A percentile compares a stretch with the other conserved stretches of the same genome.
Evolutionary conservation across 2,888 invertebrate species (phyloP).

Genomic region (Cosmia trapezina): DNA sequence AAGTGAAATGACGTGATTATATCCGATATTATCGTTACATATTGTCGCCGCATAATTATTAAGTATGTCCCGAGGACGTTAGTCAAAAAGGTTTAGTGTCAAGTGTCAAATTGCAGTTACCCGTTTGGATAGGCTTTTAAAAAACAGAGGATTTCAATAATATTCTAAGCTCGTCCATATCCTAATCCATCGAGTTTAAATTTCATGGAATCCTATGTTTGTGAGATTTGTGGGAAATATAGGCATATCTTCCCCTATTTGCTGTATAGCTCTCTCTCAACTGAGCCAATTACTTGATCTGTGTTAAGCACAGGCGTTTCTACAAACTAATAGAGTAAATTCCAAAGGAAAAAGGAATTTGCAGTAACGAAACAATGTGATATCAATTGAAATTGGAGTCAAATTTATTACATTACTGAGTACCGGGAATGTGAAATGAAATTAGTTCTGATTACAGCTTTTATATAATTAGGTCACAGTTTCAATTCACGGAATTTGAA

Average conservation of each 20-base stretch:
- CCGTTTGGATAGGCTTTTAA: neutral
- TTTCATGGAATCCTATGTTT: neutral
- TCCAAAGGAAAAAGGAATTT: constrained; percentile 1
- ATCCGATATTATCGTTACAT: constrained; percentile 75
- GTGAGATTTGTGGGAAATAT: neutral
- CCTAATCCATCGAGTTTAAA: neutral
- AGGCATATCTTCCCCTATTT: constrained; percentile 4
- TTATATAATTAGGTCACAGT: constrained; percentile 39
- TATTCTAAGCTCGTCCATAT: neutral
- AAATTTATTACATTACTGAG: constrained; percentile 26
- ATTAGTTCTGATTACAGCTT: constrained; percentile 31
- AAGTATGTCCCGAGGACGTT: constrained; percentile 30
- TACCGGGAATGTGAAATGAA: constrained; percentile 33
- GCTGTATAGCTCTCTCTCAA: neutral
- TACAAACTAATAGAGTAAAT: constrained; percentile 8
- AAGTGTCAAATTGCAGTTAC: neutral
- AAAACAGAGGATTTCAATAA: neutral
- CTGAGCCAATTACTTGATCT: constrained; percentile 22
- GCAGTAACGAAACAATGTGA: neutral
- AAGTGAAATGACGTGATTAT: constrained; percentile 81
- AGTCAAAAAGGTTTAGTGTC: neutral
- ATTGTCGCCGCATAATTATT: constrained; percentile 65
- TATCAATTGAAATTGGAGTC: constrained; percentile 20
- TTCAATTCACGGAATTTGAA: constrained; percentile 30
- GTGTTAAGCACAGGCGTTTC: neutral